Evolutionary conservation across 1,140 invertebrate species (phyloP).

Genomic region (Cydia splendana): DNA sequence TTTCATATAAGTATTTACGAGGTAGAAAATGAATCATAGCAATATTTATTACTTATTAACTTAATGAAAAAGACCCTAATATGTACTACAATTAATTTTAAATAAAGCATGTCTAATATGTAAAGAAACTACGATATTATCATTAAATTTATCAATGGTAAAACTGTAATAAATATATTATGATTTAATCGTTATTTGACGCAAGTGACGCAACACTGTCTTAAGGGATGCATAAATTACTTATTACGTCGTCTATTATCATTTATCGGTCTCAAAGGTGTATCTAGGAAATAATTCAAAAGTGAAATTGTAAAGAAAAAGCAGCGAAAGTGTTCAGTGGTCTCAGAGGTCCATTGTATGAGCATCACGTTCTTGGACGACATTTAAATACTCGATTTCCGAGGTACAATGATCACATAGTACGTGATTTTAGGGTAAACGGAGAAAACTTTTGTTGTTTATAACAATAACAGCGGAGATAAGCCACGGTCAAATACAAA

Average conservation of each 20-base stretch:
- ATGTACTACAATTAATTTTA: too few relatives aligned
- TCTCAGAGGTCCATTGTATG: constrained; percentile 64
- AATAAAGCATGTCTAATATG: too few relatives aligned
- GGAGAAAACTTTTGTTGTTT: constrained; percentile 25
- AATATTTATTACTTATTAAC: too few relatives aligned
- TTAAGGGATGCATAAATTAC: constrained; percentile 36
- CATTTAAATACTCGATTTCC: constrained; percentile 58
- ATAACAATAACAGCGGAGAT: background rate
- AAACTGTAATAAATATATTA: background rate
- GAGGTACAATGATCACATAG: constrained; percentile 42
- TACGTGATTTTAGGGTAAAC: constrained; percentile 27
- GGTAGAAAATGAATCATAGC: background rate
- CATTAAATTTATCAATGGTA: background rate
- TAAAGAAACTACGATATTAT: background rate
- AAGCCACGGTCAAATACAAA: background rate
- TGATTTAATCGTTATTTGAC: constrained; percentile 38
- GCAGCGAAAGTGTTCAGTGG: constrained; percentile 69
- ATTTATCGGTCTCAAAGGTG: constrained; percentile 43
- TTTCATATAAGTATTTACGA: constrained; percentile 34
- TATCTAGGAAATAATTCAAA: constrained; percentile 54
- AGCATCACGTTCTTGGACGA: constrained; percentile 59
- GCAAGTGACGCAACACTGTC: constrained; percentile 36
- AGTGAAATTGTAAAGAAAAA: constrained; percentile 75
- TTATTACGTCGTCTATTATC: constrained; percentile 37
- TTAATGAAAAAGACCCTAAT: too few relatives aligned